Conservation (phyloP, 2,113 vertebrate genomes). For the Chunga burmeisteri region DNA sequence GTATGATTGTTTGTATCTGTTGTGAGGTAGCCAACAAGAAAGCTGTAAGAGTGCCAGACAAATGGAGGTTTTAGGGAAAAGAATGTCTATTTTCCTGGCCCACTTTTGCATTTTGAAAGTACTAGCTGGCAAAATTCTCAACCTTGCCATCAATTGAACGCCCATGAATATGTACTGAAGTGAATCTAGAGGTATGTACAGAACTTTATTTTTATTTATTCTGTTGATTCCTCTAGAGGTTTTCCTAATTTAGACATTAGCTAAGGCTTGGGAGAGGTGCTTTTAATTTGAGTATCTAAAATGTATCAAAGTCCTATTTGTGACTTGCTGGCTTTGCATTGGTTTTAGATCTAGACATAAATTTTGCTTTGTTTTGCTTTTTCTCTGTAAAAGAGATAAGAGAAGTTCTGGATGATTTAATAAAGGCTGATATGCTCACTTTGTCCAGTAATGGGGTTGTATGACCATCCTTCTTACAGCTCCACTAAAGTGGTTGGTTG, state of each 20-base stretch:
- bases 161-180: background rate
- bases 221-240: background rate
- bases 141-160: background rate
- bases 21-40: background rate
- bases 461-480: background rate
- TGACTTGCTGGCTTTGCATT: background rate
- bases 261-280: background rate
- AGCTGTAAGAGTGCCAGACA: background rate
- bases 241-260: background rate
- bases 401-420: background rate
- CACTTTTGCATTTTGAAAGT: background rate
- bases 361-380: background rate
- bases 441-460: accelerated
- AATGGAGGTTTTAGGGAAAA: background rate
- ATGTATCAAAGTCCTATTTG: background rate
- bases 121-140: background rate
- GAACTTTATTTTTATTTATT: background rate
- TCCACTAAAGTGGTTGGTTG: background rate
- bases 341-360: background rate
- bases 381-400: background rate
- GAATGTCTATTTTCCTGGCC: background rate
- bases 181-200: background rate
- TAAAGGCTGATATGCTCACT: background rate
- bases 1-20: background rate
- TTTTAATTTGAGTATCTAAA: background rate